Base-by-base conservation (phyloP, 2,888 invertebrate genomes). In the Limenitis camilla region DNA sequence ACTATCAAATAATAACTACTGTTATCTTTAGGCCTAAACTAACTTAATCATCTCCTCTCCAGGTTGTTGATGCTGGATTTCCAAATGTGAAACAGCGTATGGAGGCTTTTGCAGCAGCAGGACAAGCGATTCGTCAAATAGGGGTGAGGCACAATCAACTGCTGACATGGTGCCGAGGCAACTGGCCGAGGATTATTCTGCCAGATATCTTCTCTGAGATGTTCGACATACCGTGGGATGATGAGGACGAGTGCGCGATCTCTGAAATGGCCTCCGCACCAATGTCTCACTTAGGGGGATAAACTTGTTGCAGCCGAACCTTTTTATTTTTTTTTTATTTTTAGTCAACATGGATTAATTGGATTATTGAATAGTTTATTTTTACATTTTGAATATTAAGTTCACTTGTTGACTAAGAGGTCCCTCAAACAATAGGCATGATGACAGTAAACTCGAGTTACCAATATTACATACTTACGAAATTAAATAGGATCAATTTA, bases 121-220 rank as follows among this genome's bases (percentile, higher is more conserved):
- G 89, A 51, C 87, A 88, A 58, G 96, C 97, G 76, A 89, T 96
- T 60, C 89, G 94, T 55, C 90, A 92, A 32, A 89, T 98, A 49
- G 96, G 97, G 32, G 89, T 89, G 40, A 93, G 94, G 62, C 97
- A 98, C 83, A 91, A 92, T 63, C 92, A 93, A 61, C 92, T 95
- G 68, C 89, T 98, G 69, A 92, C 93, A 75, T 98, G 97, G 97
- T 96, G 96, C 85, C 91, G 97, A 63, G 90, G 92, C 68, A 92
- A 94, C 83, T 97, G 97, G 97, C 91, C 91, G 54, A 92, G 92
- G 67, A 89, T 95, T 54, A 90, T 93, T 58, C 90, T 98, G 67
- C 98, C 98, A 42, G 96, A 97, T 4, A 91, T 98, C 50, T 98
- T 97, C 84, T 94, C 97, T 33, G 98, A 98, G 85, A 96, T 98